Conservation (phyloP, 2,888 invertebrate species). For the Drosophila lutescens region DNA sequence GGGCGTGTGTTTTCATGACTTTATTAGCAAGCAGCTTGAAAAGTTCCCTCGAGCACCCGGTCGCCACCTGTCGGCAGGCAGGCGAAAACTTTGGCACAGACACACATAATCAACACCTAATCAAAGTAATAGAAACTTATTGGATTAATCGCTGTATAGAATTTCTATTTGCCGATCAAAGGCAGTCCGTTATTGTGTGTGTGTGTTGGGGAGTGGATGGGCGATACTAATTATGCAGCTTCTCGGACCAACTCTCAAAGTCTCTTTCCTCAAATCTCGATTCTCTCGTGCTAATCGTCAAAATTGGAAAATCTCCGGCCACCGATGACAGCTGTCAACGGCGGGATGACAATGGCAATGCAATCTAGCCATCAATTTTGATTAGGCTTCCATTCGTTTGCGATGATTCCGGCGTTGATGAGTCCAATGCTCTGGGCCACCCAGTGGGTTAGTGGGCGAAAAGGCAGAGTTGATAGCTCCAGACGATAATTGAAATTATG, state of each 20-base stretch:
- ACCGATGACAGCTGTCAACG: slow-evolving; percentile 72
- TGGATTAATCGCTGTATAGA: slow-evolving; percentile 73
- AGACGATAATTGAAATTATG: slow-evolving; percentile 66
- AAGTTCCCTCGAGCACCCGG: slow-evolving; percentile 44
- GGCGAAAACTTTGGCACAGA: slow-evolving; percentile 16
- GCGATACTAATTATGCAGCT: slow-evolving; percentile 19
- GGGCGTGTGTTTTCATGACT: slow-evolving; percentile 57
- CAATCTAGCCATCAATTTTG: slow-evolving; percentile 70
- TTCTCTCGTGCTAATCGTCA: slow-evolving; percentile 30
- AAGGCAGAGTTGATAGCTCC: slow-evolving; percentile 12
- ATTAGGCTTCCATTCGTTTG: slow-evolving; percentile 49
- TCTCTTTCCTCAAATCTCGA: not conserved
- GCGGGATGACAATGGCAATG: slow-evolving; percentile 37
- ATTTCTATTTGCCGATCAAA: slow-evolving; percentile 67
- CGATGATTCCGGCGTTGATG: slow-evolving; percentile 4
- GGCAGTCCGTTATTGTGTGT: slow-evolving; percentile 13
- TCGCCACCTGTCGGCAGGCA: slow-evolving; percentile 2
- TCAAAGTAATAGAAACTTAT: slow-evolving; percentile 78
- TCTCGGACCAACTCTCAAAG: not conserved
- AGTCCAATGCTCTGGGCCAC: not conserved
- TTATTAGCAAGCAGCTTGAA: slow-evolving; percentile 68
- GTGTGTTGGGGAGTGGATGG: not conserved
- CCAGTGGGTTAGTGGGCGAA: not conserved
- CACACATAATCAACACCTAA: slow-evolving; percentile 78
- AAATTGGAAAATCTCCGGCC: slow-evolving; percentile 53